Percentiles rank a stretch among this genome's conserved stretches.
Conservation (phyloP, 2,888 invertebrate species). For the Rhopalosiphum nymphaeae region DNA sequence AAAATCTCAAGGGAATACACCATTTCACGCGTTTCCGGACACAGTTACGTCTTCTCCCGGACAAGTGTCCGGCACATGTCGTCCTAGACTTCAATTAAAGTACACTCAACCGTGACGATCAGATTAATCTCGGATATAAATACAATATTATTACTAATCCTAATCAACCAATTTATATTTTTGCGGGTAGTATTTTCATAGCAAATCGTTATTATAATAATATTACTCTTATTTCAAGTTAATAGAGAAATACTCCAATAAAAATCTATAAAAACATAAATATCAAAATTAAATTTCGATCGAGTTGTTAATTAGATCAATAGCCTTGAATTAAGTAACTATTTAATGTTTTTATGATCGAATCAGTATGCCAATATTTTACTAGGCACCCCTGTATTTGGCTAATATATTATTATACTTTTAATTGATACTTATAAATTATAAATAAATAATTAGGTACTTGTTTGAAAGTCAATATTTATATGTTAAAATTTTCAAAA, state of each 20-base stretch:
- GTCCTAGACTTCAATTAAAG: constrained; percentile 31
- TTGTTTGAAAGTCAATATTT: not conserved
- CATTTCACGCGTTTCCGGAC: constrained; percentile 2
- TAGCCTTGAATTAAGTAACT: not conserved
- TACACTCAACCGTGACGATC: constrained; percentile 48
- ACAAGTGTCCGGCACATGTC: constrained; percentile 27
- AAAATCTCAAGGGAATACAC: not conserved
- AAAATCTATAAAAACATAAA: not conserved
- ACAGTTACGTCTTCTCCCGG: constrained; percentile 22
- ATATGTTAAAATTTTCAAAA: not conserved
- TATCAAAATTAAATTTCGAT: not conserved
- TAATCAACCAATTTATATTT: not conserved
- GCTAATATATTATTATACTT: not conserved
- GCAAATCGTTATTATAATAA: not conserved
- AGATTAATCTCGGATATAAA: constrained; percentile 29
- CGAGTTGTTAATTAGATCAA: not conserved
- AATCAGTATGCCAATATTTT: not conserved
- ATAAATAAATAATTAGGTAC: not conserved
- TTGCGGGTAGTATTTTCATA: not conserved
- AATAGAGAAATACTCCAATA: not conserved
- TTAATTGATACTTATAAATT: not conserved
- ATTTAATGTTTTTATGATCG: not conserved
- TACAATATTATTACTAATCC: not conserved
- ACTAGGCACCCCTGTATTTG: not conserved
- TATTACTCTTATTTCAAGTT: not conserved